Conservation (phyloP, 2,888 invertebrate species). For the Ornithoptera priamus region DNA sequence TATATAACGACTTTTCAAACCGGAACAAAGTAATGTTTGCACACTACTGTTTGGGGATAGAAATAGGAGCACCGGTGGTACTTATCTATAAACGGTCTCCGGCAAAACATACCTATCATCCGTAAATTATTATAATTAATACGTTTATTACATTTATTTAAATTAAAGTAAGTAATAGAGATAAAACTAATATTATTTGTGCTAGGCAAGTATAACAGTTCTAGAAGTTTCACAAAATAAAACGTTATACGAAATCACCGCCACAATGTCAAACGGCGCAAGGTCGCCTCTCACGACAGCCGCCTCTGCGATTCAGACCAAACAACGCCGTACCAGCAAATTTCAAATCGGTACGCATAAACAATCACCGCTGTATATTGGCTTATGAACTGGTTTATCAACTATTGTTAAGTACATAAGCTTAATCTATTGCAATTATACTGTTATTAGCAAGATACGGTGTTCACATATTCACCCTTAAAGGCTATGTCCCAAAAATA, state of each 20-base stretch:
- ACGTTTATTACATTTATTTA: no score
- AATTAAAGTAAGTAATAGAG: neutral
- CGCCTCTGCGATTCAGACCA: slow-evolving; percentile 50
- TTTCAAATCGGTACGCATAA: slow-evolving; percentile 44
- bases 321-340: slow-evolving; percentile 43
- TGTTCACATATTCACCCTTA: neutral
- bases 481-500: no score
- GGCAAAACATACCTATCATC: no score
- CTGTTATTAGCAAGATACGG: slow-evolving; percentile 35
- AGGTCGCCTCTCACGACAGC: slow-evolving; percentile 69
- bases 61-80: no score
- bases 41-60: no score
- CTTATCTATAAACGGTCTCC: no score
- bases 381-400: slow-evolving; percentile 41
- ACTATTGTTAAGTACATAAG: slow-evolving; percentile 40
- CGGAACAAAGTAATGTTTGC: no score
- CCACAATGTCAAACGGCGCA: slow-evolving; percentile 67
- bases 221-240: slow-evolving; percentile 45
- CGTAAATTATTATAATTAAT: no score
- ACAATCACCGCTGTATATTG: slow-evolving; percentile 45
- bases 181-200: neutral
- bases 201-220: slow-evolving; percentile 10
- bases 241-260: slow-evolving; percentile 61
- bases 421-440: slow-evolving; percentile 35
- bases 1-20: no score